Evolutionary conservation across 1,140 invertebrate genomes (phyloP).

Genomic region (Campoletis sonorensis): DNA sequence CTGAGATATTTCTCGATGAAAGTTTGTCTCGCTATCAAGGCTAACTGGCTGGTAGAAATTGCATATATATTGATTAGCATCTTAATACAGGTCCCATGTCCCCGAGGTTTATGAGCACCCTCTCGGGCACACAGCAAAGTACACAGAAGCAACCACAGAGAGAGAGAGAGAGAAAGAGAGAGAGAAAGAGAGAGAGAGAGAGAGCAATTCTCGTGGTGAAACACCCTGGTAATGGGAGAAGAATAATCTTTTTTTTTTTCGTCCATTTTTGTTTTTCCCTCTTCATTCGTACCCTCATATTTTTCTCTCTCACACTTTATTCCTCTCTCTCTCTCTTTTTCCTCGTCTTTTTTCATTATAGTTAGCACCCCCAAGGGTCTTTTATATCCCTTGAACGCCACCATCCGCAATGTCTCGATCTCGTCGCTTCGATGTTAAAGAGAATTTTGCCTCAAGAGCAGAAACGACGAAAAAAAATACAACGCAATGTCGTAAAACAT

Average conservation of each 20-base stretch:
- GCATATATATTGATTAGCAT: constrained; percentile 44
- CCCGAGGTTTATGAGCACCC: constrained; percentile 39
- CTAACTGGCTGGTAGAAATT: constrained; percentile 38
- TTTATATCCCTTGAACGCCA: neutral
- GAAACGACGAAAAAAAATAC: too few relatives aligned
- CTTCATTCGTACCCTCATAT: neutral
- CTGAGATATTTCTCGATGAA: constrained; percentile 18
- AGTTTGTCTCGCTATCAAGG: constrained; percentile 38
- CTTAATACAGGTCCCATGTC: constrained; percentile 41
- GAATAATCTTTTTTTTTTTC: neutral
- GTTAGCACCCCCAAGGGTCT: neutral
- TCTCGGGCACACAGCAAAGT: neutral
- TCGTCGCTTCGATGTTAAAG: constrained; percentile 3
- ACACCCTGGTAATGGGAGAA: neutral
- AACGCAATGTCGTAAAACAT: neutral
- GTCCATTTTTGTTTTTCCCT: neutral
- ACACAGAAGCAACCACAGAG: neutral
- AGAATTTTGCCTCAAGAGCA: neutral
- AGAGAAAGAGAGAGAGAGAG: too few relatives aligned
- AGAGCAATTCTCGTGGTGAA: neutral
- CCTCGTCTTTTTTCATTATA: neutral
- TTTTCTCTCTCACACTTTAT: neutral
- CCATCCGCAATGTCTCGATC: neutral
- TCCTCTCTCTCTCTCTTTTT: too few relatives aligned
- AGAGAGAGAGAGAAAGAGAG: too few relatives aligned